Evolutionary conservation across 1,140 invertebrate species (phyloP), one percentile per base, ranked within the genome.

Genomic region (Hormaphis cornu): DNA sequence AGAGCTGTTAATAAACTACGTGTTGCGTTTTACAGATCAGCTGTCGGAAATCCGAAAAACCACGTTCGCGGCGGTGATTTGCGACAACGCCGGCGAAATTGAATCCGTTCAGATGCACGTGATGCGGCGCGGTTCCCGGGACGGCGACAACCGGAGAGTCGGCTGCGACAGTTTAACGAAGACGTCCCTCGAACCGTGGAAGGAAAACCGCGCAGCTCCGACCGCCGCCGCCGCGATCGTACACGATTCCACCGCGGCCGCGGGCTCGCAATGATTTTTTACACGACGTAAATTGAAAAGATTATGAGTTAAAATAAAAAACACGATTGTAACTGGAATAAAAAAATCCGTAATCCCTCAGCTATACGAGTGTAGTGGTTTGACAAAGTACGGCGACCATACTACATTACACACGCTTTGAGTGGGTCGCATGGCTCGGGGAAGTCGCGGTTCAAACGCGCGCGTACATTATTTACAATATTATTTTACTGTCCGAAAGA

Each of bases 21-120:
- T 61, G 20, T 20, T 42, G 3, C 30, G 35, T 61, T 14, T 2
- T 46, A 66, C 84, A 42, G 72, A 69, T 50, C 95, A 99, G 84
- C 78, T 98, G 5, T 76, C 80, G 9, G 88, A 96, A 76, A 87
- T 98, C 24, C 84, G 91, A 30, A 93, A 91, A 75, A 87, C 86
- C 1, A 86, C 86, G 1, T 78, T 99, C 16, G 88, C 93, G 0
- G 82, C 85, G 40, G 82, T 98, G 6, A 87, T 98, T 44, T 99
- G 96, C 76, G 87, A 92, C 70, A 97, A 93, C 79, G 85, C 89
- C 1, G 89, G 90, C 72, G 81, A 84, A 4, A 80, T 95, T 2
- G 80, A 82, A 20, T 77, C 81, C 18, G 83, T 91, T 5, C 94
- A 95, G 74, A 82, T 83, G 8, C 79, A 85, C 72, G 89, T 93